Evolutionary conservation across 2,888 invertebrate species (phyloP).

Genomic region (Aleiodes alternator): DNA sequence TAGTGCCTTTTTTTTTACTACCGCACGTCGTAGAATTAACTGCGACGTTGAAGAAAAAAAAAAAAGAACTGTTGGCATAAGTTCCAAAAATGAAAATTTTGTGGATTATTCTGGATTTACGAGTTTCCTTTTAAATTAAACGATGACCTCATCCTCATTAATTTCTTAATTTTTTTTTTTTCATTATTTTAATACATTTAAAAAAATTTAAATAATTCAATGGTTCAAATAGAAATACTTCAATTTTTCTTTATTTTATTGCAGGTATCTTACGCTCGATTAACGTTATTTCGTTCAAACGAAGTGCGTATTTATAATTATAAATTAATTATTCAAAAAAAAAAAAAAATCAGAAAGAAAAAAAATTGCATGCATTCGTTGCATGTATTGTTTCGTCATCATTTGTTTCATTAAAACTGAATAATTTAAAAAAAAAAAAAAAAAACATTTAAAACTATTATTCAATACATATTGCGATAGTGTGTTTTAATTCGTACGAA

Average conservation of each 20-base stretch:
- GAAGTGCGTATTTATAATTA: constrained; percentile 47
- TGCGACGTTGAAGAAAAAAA: constrained; percentile 40
- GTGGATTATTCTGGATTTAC: constrained; percentile 55
- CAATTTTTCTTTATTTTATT: constrained; percentile 42
- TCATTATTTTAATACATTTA: background rate
- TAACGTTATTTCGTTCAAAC: constrained; percentile 46
- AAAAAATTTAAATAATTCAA: background rate
- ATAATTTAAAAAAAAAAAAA: constrained; percentile 1
- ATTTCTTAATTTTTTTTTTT: constrained; percentile 15
- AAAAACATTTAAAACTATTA: constrained; percentile 8
- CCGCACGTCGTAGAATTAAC: constrained; percentile 2
- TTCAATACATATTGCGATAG: constrained; percentile 35
- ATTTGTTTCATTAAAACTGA: background rate
- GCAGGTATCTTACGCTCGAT: constrained; percentile 46
- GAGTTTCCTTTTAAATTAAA: constrained; percentile 8
- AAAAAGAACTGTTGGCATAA: constrained; percentile 49
- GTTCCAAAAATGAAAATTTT: constrained; percentile 50
- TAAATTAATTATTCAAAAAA: constrained; percentile 20
- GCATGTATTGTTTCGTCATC: background rate
- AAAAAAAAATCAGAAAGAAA: background rate
- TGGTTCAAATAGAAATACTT: background rate
- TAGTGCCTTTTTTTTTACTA: too few species aligned
- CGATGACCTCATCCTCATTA: constrained; percentile 48
- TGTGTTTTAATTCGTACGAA: constrained; percentile 16
- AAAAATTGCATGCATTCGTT: constrained; percentile 25